Conservation (phyloP, 1,140 invertebrate species). For the Drosophila kanapiae region DNA sequence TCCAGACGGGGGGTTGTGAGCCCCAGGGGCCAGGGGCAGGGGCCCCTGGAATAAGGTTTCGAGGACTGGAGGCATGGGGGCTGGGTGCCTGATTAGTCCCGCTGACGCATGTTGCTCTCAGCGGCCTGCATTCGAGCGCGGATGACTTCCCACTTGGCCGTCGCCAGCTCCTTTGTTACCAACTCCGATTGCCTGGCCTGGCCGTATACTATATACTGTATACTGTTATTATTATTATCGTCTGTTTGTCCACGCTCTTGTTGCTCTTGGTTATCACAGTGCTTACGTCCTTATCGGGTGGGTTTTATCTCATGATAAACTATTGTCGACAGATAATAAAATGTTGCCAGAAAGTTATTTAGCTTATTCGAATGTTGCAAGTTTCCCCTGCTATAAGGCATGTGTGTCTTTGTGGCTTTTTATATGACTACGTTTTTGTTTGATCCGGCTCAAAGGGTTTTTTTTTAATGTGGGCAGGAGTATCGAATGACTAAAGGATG, state of each 20-base stretch:
- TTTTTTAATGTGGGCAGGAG: slow-evolving; percentile 18
- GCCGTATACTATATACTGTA: slow-evolving; percentile 43
- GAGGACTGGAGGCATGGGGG: slow-evolving; percentile 25
- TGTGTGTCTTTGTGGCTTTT: slow-evolving; percentile 26
- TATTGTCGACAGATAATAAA: slow-evolving; percentile 75
- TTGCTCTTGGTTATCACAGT: slow-evolving; percentile 67
- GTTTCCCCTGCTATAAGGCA: slow-evolving; percentile 1
- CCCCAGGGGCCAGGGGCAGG: slow-evolving; percentile 1
- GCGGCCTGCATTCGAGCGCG: slow-evolving; percentile 62
- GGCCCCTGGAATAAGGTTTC: not conserved
- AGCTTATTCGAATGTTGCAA: slow-evolving; percentile 38
- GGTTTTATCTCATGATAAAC: slow-evolving; percentile 78
- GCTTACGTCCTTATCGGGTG: slow-evolving; percentile 69
- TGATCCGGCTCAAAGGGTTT: slow-evolving; percentile 31
- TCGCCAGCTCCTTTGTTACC: slow-evolving; percentile 54
- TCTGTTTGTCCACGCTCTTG: slow-evolving; percentile 71
- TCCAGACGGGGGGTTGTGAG: slow-evolving; percentile 15
- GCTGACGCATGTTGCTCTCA: slow-evolving; percentile 64
- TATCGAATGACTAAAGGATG: not conserved
- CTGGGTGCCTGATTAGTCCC: slow-evolving; percentile 70
- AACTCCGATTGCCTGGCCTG: slow-evolving; percentile 50
- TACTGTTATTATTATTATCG: slow-evolving; percentile 81
- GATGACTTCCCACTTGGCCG: slow-evolving; percentile 35
- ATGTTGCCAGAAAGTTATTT: slow-evolving; percentile 57
- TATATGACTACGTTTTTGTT: slow-evolving; percentile 28